A percentile compares a stretch with the other conserved stretches of the same genome.
phyloP scores from a whole-genome alignment of 1,140 invertebrate species.

The Octopus sinensis region DNA sequence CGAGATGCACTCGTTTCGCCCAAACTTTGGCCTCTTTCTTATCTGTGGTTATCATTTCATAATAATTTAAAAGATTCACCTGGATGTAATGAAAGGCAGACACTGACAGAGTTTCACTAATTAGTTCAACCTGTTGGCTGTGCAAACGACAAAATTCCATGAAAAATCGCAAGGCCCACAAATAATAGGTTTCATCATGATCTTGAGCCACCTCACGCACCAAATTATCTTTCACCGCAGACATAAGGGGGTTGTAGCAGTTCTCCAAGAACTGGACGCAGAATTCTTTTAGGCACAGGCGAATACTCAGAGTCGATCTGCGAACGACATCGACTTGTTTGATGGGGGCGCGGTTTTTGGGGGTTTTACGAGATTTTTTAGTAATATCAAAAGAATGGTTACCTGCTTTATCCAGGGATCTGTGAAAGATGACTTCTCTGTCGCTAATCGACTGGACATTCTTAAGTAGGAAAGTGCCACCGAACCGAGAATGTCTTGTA shows the following conservation, averaged over 20 bases:
- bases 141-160: conserved; percentile 92
- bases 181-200: conserved; percentile 87
- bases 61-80: conserved; percentile 83
- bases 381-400: conserved; percentile 69
- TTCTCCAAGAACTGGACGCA: conserved; percentile 88
- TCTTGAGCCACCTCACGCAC: conserved; percentile 65
- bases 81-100: conserved; percentile 89
- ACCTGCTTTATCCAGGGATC: conserved; percentile 73
- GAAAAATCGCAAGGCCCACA: conserved; percentile 92
- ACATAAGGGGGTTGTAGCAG: conserved; percentile 89
- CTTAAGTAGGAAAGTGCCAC: conserved; percentile 85
- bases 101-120: conserved; percentile 63
- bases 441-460: conserved; percentile 93
- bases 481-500: conserved; percentile 82
- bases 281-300: conserved; percentile 88
- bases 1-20: conserved; percentile 78
- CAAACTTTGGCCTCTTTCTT: conserved; percentile 81
- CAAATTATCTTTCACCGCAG: conserved; percentile 68
- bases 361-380: conserved; percentile 63
- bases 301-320: conserved; percentile 74
- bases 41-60: conserved; percentile 81
- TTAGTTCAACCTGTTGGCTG: conserved; percentile 79
- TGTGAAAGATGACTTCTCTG: conserved; percentile 82
- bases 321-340: conserved; percentile 63
- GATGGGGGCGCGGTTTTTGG: conserved; percentile 69